Evolutionary conservation across 2,888 invertebrate genomes (phyloP).

Genomic region (Drosophila prostipennis): DNA sequence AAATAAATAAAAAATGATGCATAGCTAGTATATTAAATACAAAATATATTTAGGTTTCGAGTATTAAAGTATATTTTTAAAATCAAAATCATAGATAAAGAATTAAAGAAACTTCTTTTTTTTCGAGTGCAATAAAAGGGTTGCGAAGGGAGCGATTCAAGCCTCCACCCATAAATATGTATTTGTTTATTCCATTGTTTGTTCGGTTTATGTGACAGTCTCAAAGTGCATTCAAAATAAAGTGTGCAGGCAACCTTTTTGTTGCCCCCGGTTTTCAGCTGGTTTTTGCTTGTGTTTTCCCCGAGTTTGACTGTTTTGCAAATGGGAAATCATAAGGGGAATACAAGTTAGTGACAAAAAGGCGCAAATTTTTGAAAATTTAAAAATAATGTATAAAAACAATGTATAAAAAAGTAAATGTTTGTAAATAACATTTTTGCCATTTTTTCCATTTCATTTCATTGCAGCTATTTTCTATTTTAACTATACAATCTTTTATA

Average conservation of each 20-base stretch:
- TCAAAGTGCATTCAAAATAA: slow-evolving; percentile 29
- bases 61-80: too few relatives aligned
- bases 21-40: too few relatives aligned
- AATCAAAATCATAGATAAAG: too few relatives aligned
- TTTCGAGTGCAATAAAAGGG: neutral
- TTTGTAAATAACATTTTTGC: too few relatives aligned
- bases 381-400: too few relatives aligned
- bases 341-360: slow-evolving; percentile 1
- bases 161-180: slow-evolving; percentile 6
- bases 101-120: neutral
- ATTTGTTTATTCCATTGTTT: slow-evolving; percentile 6
- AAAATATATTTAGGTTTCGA: too few relatives aligned
- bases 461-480: too few relatives aligned
- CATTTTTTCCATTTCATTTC: too few relatives aligned
- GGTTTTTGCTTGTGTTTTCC: neutral
- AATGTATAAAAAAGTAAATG: too few relatives aligned
- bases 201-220: slow-evolving; percentile 16
- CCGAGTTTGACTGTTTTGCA: slow-evolving; percentile 9
- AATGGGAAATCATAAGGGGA: slow-evolving; percentile 17
- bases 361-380: too few relatives aligned
- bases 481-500: too few relatives aligned
- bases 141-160: neutral
- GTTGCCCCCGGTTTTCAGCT: neutral
- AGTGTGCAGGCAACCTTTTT: slow-evolving; percentile 6
- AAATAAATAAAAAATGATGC: too few relatives aligned